phyloP scores from a whole-genome alignment of 2,888 invertebrate species.

The Chrysopilus asiliformis region DNA sequence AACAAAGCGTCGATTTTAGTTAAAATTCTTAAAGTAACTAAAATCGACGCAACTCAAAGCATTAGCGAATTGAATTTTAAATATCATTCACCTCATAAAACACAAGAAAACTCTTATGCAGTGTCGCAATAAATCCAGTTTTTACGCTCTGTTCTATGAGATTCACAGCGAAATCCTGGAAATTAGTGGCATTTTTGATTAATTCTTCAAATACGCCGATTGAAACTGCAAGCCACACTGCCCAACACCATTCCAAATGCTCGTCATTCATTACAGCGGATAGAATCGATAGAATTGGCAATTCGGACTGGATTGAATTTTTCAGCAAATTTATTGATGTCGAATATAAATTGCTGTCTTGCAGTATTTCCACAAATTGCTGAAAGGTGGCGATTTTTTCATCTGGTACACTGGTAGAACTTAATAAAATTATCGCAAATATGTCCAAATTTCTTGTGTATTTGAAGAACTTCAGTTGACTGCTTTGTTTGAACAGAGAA shows the following conservation, averaged over 20 bases:
- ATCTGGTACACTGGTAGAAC: slow-evolving; percentile 22
- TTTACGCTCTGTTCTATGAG: slow-evolving; percentile 32
- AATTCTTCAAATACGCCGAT: slow-evolving; percentile 18
- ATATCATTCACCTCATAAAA: slow-evolving; percentile 51
- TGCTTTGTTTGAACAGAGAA: slow-evolving; percentile 13
- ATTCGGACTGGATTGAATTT: slow-evolving; percentile 21
- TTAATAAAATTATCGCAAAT: slow-evolving; percentile 30
- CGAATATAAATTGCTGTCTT: slow-evolving; percentile 19
- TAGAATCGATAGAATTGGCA: slow-evolving; percentile 29
- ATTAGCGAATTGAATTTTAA: background rate
- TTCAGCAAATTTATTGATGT: slow-evolving; percentile 26
- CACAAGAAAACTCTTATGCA: slow-evolving; percentile 52
- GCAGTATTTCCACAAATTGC: slow-evolving; percentile 25
- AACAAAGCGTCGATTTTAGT: too few relatives aligned
- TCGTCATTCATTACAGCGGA: slow-evolving; percentile 23
- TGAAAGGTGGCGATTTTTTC: slow-evolving; percentile 16
- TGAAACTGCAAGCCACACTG: slow-evolving; percentile 29
- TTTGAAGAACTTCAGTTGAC: slow-evolving; percentile 19
- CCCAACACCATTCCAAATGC: slow-evolving; percentile 31
- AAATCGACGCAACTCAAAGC: too few relatives aligned
- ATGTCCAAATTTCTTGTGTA: slow-evolving; percentile 23
- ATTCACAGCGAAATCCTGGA: slow-evolving; percentile 21
- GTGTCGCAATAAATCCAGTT: slow-evolving; percentile 43
- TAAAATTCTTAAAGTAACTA: too few relatives aligned
- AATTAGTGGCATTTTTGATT: slow-evolving; percentile 16